Conservation (phyloP, 2,888 invertebrate species). For the Frankliniella intonsa region DNA sequence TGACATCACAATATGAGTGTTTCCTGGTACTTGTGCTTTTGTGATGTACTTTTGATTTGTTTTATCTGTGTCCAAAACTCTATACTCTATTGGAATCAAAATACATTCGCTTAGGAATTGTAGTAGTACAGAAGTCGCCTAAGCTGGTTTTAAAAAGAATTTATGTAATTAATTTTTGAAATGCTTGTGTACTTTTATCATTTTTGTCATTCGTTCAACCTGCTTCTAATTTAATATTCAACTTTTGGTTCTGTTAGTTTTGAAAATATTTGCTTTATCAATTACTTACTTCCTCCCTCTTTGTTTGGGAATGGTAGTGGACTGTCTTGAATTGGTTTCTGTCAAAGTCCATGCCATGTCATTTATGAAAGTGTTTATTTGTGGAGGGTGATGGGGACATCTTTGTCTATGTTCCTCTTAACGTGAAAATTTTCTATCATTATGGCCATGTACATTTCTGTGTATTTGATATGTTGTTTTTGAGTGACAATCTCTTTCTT, state of each 20-base stretch:
- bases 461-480: background rate
- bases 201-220: background rate
- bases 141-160: too few species aligned
- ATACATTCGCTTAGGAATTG: background rate
- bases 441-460: background rate
- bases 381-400: too few species aligned
- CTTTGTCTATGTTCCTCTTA: too few species aligned
- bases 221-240: background rate
- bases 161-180: too few species aligned
- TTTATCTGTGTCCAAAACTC: background rate
- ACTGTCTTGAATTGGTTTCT: too few species aligned
- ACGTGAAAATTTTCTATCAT: too few species aligned
- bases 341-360: too few species aligned
- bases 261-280: background rate
- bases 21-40: background rate
- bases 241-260: background rate
- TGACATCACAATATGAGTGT: background rate
- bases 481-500: slow-evolving; percentile 36
- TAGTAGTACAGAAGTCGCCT: too few species aligned
- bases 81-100: background rate
- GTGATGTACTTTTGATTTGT: background rate
- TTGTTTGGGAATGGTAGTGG: background rate
- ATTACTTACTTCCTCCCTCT: background rate
- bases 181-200: too few species aligned
- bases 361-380: too few species aligned